Percentiles rank a stretch among this genome's conserved stretches.
phyloP scores from a whole-genome alignment of 2,113 vertebrate genomes.

The Prochilodus magdalenae region DNA sequence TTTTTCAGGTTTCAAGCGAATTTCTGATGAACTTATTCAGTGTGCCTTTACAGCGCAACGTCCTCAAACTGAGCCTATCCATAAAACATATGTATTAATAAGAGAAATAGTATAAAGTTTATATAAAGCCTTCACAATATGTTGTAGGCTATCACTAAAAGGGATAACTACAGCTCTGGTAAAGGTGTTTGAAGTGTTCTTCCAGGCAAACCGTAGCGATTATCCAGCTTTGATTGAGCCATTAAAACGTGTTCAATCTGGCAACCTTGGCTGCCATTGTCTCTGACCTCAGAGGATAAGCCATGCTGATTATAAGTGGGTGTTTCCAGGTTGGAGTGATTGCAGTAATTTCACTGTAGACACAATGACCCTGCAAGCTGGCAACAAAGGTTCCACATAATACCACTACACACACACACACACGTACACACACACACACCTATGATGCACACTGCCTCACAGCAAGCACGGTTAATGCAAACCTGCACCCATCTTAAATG shows the following conservation, averaged over 20 bases:
- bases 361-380: slow-evolving; percentile 27
- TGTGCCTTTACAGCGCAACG: too few relatives aligned
- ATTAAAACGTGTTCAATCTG: slow-evolving; percentile 15
- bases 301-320: slow-evolving; percentile 41
- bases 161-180: neutral
- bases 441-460: slow-evolving; percentile 18
- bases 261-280: slow-evolving; percentile 8
- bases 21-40: neutral
- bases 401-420: slow-evolving; percentile 12
- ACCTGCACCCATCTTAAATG: slow-evolving; percentile 39
- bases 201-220: slow-evolving; percentile 7
- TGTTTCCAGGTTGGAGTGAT: slow-evolving; percentile 41
- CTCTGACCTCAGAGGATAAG: slow-evolving; percentile 31
- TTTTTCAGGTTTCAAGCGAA: neutral
- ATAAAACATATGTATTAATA: too few relatives aligned
- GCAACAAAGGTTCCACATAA: slow-evolving; percentile 22
- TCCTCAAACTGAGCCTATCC: neutral
- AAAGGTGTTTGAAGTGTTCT: slow-evolving; percentile 6
- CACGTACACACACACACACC: neutral
- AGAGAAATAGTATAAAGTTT: too few relatives aligned
- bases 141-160: neutral
- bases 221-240: slow-evolving; percentile 28
- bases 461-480: slow-evolving; percentile 35
- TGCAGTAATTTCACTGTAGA: slow-evolving; percentile 42
- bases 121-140: neutral